Evolutionary conservation across 2,888 invertebrate species (phyloP).

Genomic region (Stictocephala bisonia): DNA sequence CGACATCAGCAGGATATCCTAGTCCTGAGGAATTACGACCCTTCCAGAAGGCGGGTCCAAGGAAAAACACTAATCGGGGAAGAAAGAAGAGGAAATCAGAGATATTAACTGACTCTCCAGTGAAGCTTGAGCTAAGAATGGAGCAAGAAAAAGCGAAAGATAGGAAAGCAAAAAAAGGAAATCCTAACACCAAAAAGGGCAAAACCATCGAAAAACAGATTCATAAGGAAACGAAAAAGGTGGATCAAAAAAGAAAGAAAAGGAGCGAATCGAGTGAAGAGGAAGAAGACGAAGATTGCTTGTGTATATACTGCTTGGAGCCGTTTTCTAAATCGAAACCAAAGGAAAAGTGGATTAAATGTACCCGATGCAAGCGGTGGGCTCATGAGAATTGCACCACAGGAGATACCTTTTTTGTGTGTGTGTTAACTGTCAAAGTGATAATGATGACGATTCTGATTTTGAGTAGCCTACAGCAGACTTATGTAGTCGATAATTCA

Average conservation of each 20-base stretch:
- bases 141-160: constrained; percentile 9
- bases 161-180: constrained; percentile 2
- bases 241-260: background rate
- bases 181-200: too few relatives aligned
- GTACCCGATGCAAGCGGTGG: constrained; percentile 23
- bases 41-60: constrained; percentile 19
- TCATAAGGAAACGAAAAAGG: too few relatives aligned
- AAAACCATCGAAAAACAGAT: too few relatives aligned
- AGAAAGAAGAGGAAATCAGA: constrained; percentile 28
- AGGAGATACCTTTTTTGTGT: background rate
- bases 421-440: background rate
- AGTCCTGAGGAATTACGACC: constrained; percentile 38
- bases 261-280: background rate
- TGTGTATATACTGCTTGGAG: constrained; percentile 39
- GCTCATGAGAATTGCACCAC: constrained; percentile 25
- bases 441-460: too few relatives aligned
- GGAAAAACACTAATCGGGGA: constrained; percentile 28
- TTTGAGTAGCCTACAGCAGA: too few relatives aligned
- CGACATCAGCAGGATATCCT: background rate
- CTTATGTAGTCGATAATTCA: too few relatives aligned
- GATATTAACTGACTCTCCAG: constrained; percentile 42
- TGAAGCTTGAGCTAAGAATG: constrained; percentile 15
- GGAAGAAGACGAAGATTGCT: constrained; percentile 27
- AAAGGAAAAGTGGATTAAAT: constrained; percentile 10
- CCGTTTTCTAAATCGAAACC: constrained; percentile 2